Conservation (phyloP, 1,140 invertebrate genomes). For the Drosophila burlai region DNA sequence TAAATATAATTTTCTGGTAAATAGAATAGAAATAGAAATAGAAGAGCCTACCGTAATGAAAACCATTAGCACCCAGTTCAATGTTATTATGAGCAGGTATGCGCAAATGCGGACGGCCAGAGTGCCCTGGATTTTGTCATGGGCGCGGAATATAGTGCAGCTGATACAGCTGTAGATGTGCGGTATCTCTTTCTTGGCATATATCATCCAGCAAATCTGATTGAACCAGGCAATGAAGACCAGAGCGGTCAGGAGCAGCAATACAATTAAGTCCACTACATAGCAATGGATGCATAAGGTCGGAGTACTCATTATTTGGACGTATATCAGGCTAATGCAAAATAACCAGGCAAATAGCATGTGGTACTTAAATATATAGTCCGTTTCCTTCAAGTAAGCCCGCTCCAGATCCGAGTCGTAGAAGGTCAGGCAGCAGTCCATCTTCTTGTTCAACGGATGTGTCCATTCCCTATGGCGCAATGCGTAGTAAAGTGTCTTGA, state of each 20-base stretch:
- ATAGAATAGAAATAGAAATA: too few relatives aligned
- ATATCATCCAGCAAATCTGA: conserved; percentile 84
- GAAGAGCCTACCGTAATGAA: conserved; percentile 87
- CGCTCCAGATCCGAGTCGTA: conserved; percentile 55
- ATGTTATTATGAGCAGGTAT: conserved; percentile 82
- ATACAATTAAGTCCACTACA: background rate
- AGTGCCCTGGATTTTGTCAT: conserved; percentile 45
- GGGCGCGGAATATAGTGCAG: conserved; percentile 86
- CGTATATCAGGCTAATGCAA: conserved; percentile 4
- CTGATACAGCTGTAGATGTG: conserved; percentile 85
- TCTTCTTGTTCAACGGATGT: conserved; percentile 18
- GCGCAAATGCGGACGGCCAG: conserved; percentile 29
- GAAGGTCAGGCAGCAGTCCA: conserved; percentile 56
- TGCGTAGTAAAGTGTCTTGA: background rate
- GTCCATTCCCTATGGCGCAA: background rate
- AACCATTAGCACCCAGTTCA: conserved; percentile 87
- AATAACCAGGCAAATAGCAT: conserved; percentile 42
- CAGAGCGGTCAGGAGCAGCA: conserved; percentile 57
- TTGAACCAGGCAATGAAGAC: conserved; percentile 84
- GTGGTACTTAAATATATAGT: conserved; percentile 76
- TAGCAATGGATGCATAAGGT: accelerated
- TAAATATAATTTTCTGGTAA: background rate
- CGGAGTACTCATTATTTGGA: background rate
- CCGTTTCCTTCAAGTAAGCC: conserved; percentile 60
- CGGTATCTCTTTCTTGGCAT: conserved; percentile 86